Evolutionary conservation across 2,888 invertebrate species (phyloP), one percentile per base, ranked within the genome.

Genomic region (Palloptera scutellata): DNA sequence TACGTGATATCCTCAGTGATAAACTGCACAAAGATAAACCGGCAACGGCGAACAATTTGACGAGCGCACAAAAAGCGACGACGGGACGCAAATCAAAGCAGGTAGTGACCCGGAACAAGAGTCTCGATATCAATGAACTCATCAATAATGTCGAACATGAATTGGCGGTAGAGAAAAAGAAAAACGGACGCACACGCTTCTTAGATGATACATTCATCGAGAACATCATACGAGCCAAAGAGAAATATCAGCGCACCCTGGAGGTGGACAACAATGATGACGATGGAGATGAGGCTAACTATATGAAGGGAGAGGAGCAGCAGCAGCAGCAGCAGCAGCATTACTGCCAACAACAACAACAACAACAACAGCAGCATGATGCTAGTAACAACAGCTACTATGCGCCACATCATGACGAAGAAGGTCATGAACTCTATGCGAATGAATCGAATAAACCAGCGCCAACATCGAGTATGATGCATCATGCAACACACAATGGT

Each of bases 51-150:
- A 75, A 0, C 75, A 76, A 54, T 73, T 70, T 61, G 55, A 52
- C 57, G 54, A 53, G 52, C 48, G 30, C 51, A 20, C 17, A 48
- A 20, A 78, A 67, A 43, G 66, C 59, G 59, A 67, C 72, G 13
- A 75, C 75, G 17, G 76, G 75, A 15, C 73, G 76, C 13, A 75
- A 76, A 19, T 77, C 74, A 12, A 71, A 70, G 41, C 71, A 72
- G 40, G 70, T 73, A 10, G 68, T 80, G 61, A 73, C 78, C 2
- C 78, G 84, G 10, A 84, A 84, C 70, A 83, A 84, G 58, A 84
- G 84, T 64, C 74, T 84, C 54, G 84, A 84, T 61, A 81, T 84
- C 20, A 78, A 83, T 43, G 84, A 84, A 55, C 76, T 84, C 11
- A 82, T 84, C 65, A 77, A 79, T 51, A 79, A 79, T 20, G 81